Conservation (phyloP, 2,888 invertebrate species). For the Sinohyriopsis cumingii region DNA sequence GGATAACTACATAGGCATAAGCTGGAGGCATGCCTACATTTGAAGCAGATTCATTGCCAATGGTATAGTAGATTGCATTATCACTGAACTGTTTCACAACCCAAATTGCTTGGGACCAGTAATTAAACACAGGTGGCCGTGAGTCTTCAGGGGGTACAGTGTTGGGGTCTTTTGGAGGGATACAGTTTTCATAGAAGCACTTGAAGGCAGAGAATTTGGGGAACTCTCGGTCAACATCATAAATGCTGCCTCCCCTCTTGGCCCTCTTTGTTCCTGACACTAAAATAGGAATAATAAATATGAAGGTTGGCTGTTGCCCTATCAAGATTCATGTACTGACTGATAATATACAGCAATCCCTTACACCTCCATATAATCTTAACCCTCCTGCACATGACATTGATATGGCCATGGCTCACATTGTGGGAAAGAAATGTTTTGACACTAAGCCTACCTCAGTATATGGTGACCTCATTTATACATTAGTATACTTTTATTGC, state of each 20-base stretch:
- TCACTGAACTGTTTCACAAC: neutral
- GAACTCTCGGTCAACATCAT: constrained; percentile 12
- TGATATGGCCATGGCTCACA: no score
- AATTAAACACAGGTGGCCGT: constrained; percentile 22
- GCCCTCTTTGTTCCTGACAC: constrained; percentile 27
- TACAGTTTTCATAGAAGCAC: constrained; percentile 61
- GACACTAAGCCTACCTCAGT: no score
- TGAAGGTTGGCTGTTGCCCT: neutral
- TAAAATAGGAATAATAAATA: constrained; percentile 8
- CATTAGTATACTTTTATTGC: no score
- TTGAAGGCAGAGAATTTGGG: constrained; percentile 21
- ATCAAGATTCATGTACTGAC: no score
- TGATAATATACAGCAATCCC: no score
- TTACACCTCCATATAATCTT: no score
- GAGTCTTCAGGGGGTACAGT: constrained; percentile 33
- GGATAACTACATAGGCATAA: constrained; percentile 27
- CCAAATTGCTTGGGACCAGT: constrained; percentile 13
- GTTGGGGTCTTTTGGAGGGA: constrained; percentile 57
- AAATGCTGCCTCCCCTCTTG: constrained; percentile 7
- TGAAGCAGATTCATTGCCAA: constrained; percentile 23
- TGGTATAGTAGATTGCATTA: constrained; percentile 20
- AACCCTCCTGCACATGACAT: no score
- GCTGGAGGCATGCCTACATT: constrained; percentile 28
- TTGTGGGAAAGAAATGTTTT: no score
- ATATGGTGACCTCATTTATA: no score